These are phyloP conservation scores for Thymelicus acteon DNA, from an alignment of 2,888 invertebrate genomes.

Conservation along the genomic window DNA sequence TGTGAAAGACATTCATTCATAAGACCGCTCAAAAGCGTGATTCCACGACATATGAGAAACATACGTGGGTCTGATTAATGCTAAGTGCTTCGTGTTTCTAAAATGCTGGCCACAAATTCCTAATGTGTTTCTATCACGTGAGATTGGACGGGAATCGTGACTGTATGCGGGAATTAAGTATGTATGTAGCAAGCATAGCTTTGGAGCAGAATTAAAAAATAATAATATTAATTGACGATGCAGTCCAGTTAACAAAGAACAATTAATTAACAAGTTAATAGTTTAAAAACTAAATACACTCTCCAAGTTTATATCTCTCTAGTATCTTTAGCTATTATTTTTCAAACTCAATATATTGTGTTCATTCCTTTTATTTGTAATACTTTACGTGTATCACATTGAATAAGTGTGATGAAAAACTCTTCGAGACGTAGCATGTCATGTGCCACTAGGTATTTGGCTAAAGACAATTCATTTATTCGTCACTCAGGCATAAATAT, in stretches of 20 bases:
- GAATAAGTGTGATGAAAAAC: too few relatives aligned
- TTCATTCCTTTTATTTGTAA: too few relatives aligned
- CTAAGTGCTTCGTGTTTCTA: conserved; percentile 8
- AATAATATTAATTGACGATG: background rate
- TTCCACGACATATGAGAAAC: background rate
- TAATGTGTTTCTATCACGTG: conserved; percentile 8
- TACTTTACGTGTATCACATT: too few relatives aligned
- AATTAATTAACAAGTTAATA: background rate
- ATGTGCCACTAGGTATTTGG: too few relatives aligned
- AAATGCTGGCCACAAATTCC: conserved; percentile 1
- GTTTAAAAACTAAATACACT: background rate
- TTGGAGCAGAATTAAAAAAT: background rate
- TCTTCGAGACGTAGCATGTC: too few relatives aligned
- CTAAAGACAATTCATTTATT: too few relatives aligned
- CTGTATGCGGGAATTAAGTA: background rate
- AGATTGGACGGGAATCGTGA: conserved; percentile 13
- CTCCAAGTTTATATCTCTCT: too few relatives aligned
- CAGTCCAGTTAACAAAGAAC: too few relatives aligned
- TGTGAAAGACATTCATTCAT: too few relatives aligned
- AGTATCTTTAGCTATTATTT: too few relatives aligned
- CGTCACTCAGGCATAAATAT: too few relatives aligned
- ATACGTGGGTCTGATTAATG: background rate
- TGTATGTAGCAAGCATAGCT: background rate
- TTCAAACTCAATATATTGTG: too few relatives aligned
- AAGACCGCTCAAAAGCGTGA: conserved; percentile 4